Evolutionary conservation across 2,797 vertebrate genomes (phyloP).

Genomic region (Rhodeus uyekii): DNA sequence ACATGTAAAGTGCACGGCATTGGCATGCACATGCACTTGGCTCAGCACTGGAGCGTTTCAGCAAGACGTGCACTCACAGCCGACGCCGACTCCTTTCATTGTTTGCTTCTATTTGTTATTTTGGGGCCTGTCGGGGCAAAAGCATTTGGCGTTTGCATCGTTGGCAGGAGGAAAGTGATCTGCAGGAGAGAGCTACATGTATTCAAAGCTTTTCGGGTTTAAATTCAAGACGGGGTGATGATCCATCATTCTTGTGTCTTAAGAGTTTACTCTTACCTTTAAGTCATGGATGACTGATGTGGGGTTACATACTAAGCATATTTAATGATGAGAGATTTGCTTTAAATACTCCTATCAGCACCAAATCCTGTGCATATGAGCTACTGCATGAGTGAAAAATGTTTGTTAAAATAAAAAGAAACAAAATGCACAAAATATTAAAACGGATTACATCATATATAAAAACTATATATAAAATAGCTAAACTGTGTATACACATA

Average conservation of each 20-base stretch:
- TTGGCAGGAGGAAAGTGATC: slow-evolving; percentile 15
- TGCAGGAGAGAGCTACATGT: background rate
- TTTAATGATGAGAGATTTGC: slow-evolving; percentile 42
- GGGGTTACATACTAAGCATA: slow-evolving; percentile 21
- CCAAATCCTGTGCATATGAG: background rate
- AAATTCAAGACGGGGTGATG: slow-evolving; percentile 19
- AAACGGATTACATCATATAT: too few relatives aligned
- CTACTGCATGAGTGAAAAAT: background rate
- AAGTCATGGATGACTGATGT: slow-evolving; percentile 15
- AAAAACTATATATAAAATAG: too few relatives aligned
- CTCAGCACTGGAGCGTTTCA: slow-evolving; percentile 51
- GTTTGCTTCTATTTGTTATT: slow-evolving; percentile 45
- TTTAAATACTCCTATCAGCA: slow-evolving; percentile 20
- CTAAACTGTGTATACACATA: too few relatives aligned
- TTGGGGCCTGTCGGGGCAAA: slow-evolving; percentile 51
- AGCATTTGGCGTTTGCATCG: slow-evolving; percentile 1
- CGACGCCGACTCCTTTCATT: slow-evolving; percentile 28
- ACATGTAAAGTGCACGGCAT: slow-evolving; percentile 45
- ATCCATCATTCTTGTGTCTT: slow-evolving; percentile 16
- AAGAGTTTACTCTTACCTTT: slow-evolving; percentile 4
- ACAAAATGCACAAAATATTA: too few relatives aligned
- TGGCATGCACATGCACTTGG: slow-evolving; percentile 48
- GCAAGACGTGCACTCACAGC: slow-evolving; percentile 24
- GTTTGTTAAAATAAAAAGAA: background rate
- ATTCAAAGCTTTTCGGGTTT: slow-evolving; percentile 26